A percentile compares a stretch with the other conserved stretches of the same genome.
These are phyloP conservation scores for Characodon lateralis DNA, from an alignment of 2,797 vertebrate genomes.

Conservation along the genomic window DNA sequence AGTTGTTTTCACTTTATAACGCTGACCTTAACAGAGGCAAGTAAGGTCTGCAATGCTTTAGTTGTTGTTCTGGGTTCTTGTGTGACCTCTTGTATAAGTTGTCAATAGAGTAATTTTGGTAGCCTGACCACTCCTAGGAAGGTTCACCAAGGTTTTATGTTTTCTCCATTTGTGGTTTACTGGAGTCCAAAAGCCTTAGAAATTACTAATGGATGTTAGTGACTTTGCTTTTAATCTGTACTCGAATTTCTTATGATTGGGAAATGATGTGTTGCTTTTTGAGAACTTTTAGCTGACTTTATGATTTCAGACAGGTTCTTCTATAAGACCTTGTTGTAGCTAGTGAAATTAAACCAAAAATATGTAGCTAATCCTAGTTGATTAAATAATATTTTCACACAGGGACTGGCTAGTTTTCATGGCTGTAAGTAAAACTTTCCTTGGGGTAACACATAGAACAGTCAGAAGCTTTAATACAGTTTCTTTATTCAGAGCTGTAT, in stretches of 20 bases:
- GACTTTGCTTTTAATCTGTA: neutral
- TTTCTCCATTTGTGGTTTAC: neutral
- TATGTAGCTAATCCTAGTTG: neutral
- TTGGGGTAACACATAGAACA: conserved; percentile 1
- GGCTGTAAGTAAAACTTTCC: conserved; percentile 1
- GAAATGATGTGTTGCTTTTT: neutral
- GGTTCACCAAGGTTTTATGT: neutral
- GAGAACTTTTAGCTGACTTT: neutral
- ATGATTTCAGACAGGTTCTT: neutral
- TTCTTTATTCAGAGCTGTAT: conserved; percentile 35
- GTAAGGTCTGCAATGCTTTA: neutral
- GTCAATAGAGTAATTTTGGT: neutral
- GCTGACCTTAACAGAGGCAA: neutral
- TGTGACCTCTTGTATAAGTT: neutral
- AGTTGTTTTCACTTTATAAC: neutral
- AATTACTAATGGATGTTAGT: neutral
- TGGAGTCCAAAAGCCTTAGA: neutral
- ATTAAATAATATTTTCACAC: neutral
- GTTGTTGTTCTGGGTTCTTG: neutral
- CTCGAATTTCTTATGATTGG: neutral
- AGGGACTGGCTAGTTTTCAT: neutral
- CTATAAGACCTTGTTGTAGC: neutral
- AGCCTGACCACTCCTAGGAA: neutral
- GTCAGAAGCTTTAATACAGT: conserved; percentile 4
- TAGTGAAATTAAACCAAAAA: neutral